Conservation (phyloP, 2,888 invertebrate genomes). For the Thymelicus lineola region DNA sequence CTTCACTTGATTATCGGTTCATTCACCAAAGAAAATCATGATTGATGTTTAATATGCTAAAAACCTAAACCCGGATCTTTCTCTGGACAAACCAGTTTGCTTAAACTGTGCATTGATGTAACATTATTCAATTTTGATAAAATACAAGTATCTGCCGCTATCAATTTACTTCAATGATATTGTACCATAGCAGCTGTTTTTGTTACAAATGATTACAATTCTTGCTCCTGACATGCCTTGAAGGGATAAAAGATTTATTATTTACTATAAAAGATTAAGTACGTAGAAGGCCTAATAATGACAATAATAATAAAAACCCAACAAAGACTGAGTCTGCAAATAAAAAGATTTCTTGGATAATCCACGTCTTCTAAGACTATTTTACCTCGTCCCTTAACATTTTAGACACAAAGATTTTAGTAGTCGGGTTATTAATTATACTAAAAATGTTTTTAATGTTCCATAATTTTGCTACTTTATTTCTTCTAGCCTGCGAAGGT, state of each 20-base stretch:
- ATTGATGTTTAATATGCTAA: too few species aligned
- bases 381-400: not conserved
- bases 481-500: not conserved
- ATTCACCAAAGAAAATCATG: too few species aligned
- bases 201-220: not conserved
- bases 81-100: too few species aligned
- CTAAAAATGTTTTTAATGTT: slow-evolving; percentile 13
- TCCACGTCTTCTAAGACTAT: slow-evolving; percentile 1
- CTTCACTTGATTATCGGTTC: too few species aligned
- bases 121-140: too few species aligned
- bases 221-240: not conserved
- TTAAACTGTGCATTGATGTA: too few species aligned
- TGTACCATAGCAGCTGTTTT: not conserved
- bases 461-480: slow-evolving; percentile 2
- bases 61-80: too few species aligned
- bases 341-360: slow-evolving; percentile 15
- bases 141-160: too few species aligned
- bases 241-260: not conserved
- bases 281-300: not conserved
- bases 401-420: slow-evolving; percentile 20
- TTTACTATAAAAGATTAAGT: not conserved
- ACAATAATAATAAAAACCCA: slow-evolving; percentile 2
- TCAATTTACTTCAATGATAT: too few species aligned
- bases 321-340: slow-evolving; percentile 4
- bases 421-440: slow-evolving; percentile 15